These are phyloP conservation scores for Shargacucullia verbasci DNA, from an alignment of 2,888 invertebrate species.

Conservation along the genomic window DNA sequence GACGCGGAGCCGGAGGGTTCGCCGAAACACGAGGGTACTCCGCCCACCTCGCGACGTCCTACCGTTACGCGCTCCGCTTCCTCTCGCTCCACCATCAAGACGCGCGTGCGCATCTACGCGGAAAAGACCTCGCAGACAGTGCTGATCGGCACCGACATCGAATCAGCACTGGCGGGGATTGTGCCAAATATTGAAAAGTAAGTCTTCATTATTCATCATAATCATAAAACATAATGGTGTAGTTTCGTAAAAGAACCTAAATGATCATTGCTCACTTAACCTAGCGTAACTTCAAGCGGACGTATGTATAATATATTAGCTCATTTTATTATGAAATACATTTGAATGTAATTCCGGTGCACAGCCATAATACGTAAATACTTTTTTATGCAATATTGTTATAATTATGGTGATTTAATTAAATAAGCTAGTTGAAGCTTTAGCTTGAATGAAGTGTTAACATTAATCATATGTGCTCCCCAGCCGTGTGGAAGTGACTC, in stretches of 20 bases:
- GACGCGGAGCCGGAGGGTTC: conserved; percentile 90
- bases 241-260: conserved; percentile 27
- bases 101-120: conserved; percentile 92
- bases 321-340: conserved; percentile 33
- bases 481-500: conserved; percentile 79
- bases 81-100: conserved; percentile 77
- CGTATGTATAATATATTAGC: conserved; percentile 20
- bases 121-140: conserved; percentile 94
- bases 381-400: neutral
- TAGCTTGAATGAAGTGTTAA: neutral
- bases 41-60: conserved; percentile 77
- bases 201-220: conserved; percentile 33
- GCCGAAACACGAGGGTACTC: conserved; percentile 79
- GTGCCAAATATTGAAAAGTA: conserved; percentile 83
- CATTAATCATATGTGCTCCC: neutral
- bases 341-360: conserved; percentile 12
- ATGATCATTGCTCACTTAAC: conserved; percentile 22
- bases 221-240: conserved; percentile 15
- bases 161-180: conserved; percentile 91
- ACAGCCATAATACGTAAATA: conserved; percentile 1
- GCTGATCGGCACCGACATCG: conserved; percentile 92
- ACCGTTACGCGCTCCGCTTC: conserved; percentile 80
- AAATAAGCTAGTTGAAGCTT: neutral
- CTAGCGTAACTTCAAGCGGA: conserved; percentile 24
- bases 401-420: neutral